phyloP scores from a whole-genome alignment of 2,113 vertebrate genomes.

The Atlantisia rogersi region DNA sequence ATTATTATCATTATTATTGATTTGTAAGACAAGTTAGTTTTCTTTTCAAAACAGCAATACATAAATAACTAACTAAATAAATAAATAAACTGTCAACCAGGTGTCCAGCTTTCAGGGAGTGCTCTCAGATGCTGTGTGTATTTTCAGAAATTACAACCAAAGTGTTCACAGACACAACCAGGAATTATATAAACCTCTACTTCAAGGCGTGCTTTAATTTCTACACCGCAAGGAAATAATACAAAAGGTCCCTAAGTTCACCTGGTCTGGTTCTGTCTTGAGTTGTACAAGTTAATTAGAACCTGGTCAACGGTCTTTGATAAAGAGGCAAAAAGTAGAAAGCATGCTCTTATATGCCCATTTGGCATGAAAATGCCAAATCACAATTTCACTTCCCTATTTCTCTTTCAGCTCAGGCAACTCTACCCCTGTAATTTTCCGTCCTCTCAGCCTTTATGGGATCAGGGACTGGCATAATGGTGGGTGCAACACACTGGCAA shows the following conservation, averaged over 20 bases:
- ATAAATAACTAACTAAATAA: not conserved
- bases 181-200: not conserved
- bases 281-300: not conserved
- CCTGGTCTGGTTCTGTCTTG: not conserved
- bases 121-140: not conserved
- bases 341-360: not conserved
- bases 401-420: not conserved
- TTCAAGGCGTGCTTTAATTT: not conserved
- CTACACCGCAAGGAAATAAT: not conserved
- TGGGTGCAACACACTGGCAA: not conserved
- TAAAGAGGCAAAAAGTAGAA: not conserved
- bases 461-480: not conserved
- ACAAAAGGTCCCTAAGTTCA: not conserved
- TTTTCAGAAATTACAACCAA: not conserved
- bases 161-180: not conserved
- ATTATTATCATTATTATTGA: not conserved
- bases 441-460: not conserved
- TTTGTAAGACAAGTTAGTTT: no score
- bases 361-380: not conserved
- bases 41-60: no score
- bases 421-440: not conserved
- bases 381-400: not conserved
- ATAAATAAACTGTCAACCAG: not conserved
- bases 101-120: not conserved
- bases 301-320: not conserved